Evolutionary conservation across 2,113 vertebrate species (phyloP), one percentile per base, ranked within the genome.

Genomic region (Ptyas mucosa): DNA sequence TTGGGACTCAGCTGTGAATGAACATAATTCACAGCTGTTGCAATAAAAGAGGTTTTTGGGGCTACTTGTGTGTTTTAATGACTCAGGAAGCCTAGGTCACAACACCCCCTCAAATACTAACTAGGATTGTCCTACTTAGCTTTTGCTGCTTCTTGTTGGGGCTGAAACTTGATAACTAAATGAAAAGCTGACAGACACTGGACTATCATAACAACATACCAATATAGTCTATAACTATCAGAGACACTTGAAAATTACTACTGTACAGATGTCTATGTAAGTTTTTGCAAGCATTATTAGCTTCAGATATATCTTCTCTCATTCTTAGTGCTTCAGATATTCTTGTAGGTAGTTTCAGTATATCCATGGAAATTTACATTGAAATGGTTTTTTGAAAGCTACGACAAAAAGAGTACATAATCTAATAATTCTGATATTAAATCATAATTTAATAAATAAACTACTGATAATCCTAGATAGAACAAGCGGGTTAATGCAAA

Each of bases 401-500:
- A 26, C 6, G 53, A 88, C n/a, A n/a, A 52, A 81, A 34, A 46
- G 8, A 10, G 3, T 92, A 15, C 49, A 81, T 81, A 81, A 57
- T 57, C 21, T 57, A 29, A 85, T 81, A 29, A 55, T 81, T 89
- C n/a, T 55, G 18, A 8, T 81, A 49, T 92, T 46, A 81, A 89
- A 92, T 85, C 64, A 85, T 39, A 87, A 18, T n/a, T 85, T 85
- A 58, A 5, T 15, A 89, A 92, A 64, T 11, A 92, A 54, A 15
- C 46, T 92, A 49, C 49, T 43, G 89, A 81, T 26, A 81, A 81
- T 96, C 95, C 96, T 97, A 96, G 97, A 97, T 96, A 97, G 95
- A 96, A 93, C 94, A 96, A 95, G 96, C 96, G 94, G 95, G 93
- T 96, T 97, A 97, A 96, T 91, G 93, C 94, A 95, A 97, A 97